A percentile compares a stretch with the other conserved stretches of the same genome.
phyloP scores from a whole-genome alignment of 2,113 vertebrate genomes.

The Engystomops pustulosus region DNA sequence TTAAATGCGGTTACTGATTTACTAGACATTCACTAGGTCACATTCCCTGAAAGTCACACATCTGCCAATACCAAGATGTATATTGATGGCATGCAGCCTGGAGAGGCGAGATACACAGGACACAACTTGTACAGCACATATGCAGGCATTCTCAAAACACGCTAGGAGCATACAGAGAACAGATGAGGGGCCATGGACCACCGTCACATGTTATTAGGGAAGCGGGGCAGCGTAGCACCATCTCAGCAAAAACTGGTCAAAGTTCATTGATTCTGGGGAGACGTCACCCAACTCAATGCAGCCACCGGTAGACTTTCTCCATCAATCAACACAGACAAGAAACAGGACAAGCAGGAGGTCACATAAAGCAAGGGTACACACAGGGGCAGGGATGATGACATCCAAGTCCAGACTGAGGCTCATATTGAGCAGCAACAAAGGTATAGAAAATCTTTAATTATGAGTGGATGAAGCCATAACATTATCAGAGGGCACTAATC shows the following conservation, averaged over 20 bases:
- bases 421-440: background rate
- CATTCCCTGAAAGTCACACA: conserved; percentile 32
- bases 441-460: background rate
- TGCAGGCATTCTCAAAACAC: background rate
- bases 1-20: background rate
- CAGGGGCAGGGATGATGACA: background rate
- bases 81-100: background rate
- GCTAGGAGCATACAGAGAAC: background rate
- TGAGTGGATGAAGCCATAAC: background rate
- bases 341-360: too few relatives aligned
- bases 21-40: background rate
- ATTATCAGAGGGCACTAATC: background rate
- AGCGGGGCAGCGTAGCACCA: background rate
- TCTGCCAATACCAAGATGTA: background rate
- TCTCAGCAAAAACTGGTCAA: background rate
- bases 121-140: background rate
- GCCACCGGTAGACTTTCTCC: background rate
- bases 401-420: background rate
- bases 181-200: background rate
- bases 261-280: background rate
- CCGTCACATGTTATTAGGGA: background rate
- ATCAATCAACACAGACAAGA: too few relatives aligned
- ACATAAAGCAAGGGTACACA: background rate
- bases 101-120: background rate
- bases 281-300: background rate